Percentiles rank a stretch among this genome's conserved stretches.
These are phyloP conservation scores for Panthera uncia DNA, from an alignment of 2,113 vertebrate species.

Conservation along the genomic window DNA sequence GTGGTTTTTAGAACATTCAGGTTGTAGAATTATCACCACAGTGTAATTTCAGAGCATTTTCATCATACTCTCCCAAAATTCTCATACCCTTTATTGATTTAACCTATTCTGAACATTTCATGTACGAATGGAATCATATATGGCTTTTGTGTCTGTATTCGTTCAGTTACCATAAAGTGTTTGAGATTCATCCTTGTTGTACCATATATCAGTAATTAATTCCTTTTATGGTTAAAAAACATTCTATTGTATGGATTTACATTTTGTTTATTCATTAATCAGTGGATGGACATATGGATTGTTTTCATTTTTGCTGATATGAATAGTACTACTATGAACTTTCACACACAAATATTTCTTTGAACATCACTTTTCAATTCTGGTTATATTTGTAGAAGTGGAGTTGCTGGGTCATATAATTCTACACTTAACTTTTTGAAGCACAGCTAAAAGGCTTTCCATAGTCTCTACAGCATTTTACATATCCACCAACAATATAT, in stretches of 20 bases:
- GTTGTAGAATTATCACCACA: not conserved
- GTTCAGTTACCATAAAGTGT: not conserved
- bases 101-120: not conserved
- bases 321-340: not conserved
- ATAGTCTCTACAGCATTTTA: not conserved
- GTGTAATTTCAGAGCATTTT: not conserved
- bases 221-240: not conserved
- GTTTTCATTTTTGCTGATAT: not conserved
- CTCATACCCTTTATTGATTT: not conserved
- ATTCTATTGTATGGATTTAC: not conserved
- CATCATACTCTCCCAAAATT: not conserved
- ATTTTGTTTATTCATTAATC: not conserved
- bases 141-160: not conserved
- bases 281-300: not conserved
- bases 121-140: not conserved
- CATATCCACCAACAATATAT: not conserved
- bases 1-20: not conserved
- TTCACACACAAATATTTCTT: not conserved
- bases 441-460: not conserved
- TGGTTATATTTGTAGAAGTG: not conserved
- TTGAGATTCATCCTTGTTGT: not conserved
- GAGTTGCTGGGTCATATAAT: not conserved
- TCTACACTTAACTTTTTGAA: not conserved
- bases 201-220: not conserved
- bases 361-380: not conserved